These are phyloP conservation scores for Morbakka virulenta DNA, from an alignment of 30 jellyfish, hydroid and myxozoan genomes.

Conservation along the genomic window DNA sequence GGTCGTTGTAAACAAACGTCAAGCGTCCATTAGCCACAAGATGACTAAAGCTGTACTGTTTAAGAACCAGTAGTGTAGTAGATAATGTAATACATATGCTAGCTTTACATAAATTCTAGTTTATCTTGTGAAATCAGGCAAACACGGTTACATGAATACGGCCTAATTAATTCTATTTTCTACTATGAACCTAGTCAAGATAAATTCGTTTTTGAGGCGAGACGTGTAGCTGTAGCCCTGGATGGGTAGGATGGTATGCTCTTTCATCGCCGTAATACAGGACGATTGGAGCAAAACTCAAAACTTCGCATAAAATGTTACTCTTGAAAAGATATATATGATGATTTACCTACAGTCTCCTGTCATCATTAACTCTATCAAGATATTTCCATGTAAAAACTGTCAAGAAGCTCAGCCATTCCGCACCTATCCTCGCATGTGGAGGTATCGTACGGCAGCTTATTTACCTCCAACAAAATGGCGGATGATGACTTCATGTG, in stretches of 20 bases:
- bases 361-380: not conserved
- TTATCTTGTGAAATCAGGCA: too few relatives aligned
- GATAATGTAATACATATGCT: not conserved
- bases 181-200: too few relatives aligned
- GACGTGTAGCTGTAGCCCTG: too few relatives aligned
- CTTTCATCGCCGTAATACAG: not conserved
- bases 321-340: not conserved
- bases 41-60: slow-evolving; percentile 35
- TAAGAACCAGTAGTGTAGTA: slow-evolving; percentile 29
- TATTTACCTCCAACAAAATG: slow-evolving; percentile 3
- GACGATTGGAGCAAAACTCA: not conserved
- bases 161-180: too few relatives aligned
- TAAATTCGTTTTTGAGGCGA: too few relatives aligned
- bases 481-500: not conserved
- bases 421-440: not conserved
- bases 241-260: not conserved
- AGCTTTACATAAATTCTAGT: not conserved
- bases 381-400: not conserved
- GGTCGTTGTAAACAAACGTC: slow-evolving; percentile 26
- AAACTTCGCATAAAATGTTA: not conserved
- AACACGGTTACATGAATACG: too few relatives aligned
- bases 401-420: not conserved
- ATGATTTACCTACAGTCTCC: not conserved
- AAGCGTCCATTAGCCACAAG: slow-evolving; percentile 37
- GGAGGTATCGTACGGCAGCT: too few relatives aligned